Base-by-base conservation (phyloP, 2,888 invertebrate species). In the Stomorhina lunata region DNA sequence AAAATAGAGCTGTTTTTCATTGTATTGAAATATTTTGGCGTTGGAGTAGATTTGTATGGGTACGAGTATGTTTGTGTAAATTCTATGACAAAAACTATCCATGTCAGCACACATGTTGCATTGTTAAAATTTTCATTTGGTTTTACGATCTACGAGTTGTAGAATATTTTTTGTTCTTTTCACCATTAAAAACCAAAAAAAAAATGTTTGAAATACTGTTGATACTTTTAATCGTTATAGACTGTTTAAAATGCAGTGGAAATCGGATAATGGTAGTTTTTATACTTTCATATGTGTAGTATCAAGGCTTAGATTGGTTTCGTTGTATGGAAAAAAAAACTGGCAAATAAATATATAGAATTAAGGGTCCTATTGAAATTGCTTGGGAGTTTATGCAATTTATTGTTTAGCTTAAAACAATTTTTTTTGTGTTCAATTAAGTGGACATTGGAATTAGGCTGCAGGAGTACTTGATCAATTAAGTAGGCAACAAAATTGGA, bases 61-160 rank as follows among this genome's bases (percentile, higher is more conserved):
- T 50, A 45, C 3, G 12, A n/a, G 27, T 43, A 34, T 76, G 15
- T n/a, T 27, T 59, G 1, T 12, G 7, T 5, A 63, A 63, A 29
- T 20, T 57, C 45, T 57, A 55, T 78, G 27, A 63, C 63, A 78
- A 63, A 78, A 68, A 78, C 55, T 71, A 22, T 37, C 2, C 63
- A 71, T 79, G 71, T 71, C 78, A 79, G 71, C 71, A 71, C 78
- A 79, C 57, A 78, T 78, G 71, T 71, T 78, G 63, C 69, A 57
- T 57, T 72, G 71, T 48, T 57, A 40, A 72, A 65, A 78, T 55
- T 61, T 78, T 71, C 55, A 78, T 79, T 71, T 63, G 78, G 22
- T 65, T 71, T 29, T 65, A 29, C 9, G 48, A 48, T 66, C n/a
- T n/a, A n/a, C n/a, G n/a, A n/a, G 25, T 43, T 37, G 34, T 17